phyloP scores from a whole-genome alignment of 2,113 vertebrate species.

The Psilopsiagon aurifrons region DNA sequence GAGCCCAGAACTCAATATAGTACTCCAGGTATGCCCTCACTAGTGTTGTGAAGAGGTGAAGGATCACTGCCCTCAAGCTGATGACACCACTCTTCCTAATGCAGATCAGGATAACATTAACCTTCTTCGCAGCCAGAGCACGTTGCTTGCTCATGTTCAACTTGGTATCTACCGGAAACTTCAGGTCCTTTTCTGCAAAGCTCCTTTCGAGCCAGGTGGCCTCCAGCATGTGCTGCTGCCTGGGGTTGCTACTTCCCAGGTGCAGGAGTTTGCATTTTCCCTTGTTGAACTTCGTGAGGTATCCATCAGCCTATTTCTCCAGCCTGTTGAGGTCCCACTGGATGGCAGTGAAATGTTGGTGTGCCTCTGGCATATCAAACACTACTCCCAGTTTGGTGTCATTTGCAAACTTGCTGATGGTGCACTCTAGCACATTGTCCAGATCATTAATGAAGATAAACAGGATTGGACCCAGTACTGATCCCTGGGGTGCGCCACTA shows the following conservation, averaged over 20 bases:
- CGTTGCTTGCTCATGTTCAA: not conserved
- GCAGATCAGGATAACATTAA: not conserved
- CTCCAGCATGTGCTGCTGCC: not conserved
- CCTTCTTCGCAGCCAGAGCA: not conserved
- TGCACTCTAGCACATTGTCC: not conserved
- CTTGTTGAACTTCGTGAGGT: not conserved
- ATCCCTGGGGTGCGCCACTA: not conserved
- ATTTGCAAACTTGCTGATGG: not conserved
- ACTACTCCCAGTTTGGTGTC: not conserved
- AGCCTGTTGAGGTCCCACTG: not conserved
- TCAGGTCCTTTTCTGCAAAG: not conserved
- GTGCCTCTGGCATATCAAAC: fast-evolving
- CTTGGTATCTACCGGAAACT: not conserved
- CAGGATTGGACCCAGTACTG: not conserved
- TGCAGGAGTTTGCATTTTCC: not conserved
- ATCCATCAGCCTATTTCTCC: not conserved
- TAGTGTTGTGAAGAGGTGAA: not conserved
- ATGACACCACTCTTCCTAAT: not conserved
- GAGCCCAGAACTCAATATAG: not conserved
- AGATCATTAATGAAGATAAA: not conserved
- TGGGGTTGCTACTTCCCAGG: not conserved
- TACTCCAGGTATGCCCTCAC: not conserved
- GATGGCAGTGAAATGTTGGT: not conserved
- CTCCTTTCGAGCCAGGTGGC: not conserved
- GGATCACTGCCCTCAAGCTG: not conserved